These are phyloP conservation scores for Cosmopolites sordidus DNA, from an alignment of 2,888 invertebrate species.

Conservation along the genomic window DNA sequence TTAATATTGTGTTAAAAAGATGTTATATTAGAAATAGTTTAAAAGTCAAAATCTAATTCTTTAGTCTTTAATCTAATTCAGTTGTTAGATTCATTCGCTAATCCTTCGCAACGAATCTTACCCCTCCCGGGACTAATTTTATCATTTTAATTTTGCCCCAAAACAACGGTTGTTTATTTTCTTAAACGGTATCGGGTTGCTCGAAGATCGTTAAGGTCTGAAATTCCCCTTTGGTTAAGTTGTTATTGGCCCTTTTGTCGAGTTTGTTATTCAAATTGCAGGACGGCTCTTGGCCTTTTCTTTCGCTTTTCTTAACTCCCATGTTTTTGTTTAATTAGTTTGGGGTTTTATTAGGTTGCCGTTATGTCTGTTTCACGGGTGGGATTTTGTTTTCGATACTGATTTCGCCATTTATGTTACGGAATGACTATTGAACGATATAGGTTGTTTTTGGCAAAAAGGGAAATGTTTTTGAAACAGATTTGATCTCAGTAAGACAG, in stretches of 20 bases:
- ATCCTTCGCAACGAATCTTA: too few species aligned
- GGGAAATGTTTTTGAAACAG: too few species aligned
- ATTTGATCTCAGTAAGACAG: too few species aligned
- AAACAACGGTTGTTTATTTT: conserved; percentile 4
- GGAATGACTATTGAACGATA: too few species aligned
- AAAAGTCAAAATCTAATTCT: too few species aligned
- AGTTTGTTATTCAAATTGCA: conserved; percentile 20
- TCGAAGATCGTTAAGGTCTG: conserved; percentile 12
- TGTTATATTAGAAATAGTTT: too few species aligned
- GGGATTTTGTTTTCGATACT: background rate
- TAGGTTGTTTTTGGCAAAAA: too few species aligned
- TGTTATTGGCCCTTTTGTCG: conserved; percentile 9
- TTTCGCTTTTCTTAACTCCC: background rate
- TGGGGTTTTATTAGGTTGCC: background rate
- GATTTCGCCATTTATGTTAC: background rate
- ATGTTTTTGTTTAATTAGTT: conserved; percentile 1
- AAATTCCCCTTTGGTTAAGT: conserved; percentile 13
- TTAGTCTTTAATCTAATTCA: too few species aligned
- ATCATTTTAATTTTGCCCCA: conserved; percentile 1
- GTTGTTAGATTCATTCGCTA: too few species aligned
- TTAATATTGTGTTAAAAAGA: too few species aligned
- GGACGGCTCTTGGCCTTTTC: conserved; percentile 1
- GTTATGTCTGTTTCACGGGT: background rate
- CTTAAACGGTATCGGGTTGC: conserved; percentile 11
- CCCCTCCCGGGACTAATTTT: background rate